Conservation (phyloP, 2,888 invertebrate species). For the Platerodrilus igneus region DNA sequence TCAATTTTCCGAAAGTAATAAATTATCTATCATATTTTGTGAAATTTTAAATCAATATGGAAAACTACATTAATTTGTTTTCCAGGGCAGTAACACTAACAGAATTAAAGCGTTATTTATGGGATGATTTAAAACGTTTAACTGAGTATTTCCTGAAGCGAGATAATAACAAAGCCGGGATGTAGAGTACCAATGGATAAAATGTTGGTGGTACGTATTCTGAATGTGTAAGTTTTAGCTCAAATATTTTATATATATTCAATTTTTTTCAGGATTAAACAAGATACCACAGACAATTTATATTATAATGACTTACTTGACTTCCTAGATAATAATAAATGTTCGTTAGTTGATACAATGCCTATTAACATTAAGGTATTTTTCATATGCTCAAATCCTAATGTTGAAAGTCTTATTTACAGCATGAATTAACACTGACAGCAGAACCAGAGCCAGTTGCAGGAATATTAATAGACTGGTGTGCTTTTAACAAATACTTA, state of each 20-base stretch:
- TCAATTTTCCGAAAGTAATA: too few relatives aligned
- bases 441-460: constrained; percentile 46
- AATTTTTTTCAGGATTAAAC: constrained; percentile 54
- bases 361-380: constrained; percentile 53
- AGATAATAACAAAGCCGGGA: constrained; percentile 56
- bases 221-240: constrained; percentile 64
- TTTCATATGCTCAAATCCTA: background rate
- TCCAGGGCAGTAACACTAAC: constrained; percentile 65
- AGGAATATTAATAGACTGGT: constrained; percentile 50
- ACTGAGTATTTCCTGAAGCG: constrained; percentile 57
- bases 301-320: constrained; percentile 64
- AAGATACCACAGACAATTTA: constrained; percentile 61
- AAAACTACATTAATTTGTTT: too few relatives aligned
- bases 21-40: too few relatives aligned
- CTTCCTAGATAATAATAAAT: constrained; percentile 65
- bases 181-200: constrained; percentile 63
- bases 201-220: constrained; percentile 65
- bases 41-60: too few relatives aligned
- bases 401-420: constrained; percentile 6
- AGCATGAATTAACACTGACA: constrained; percentile 50
- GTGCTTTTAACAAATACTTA: constrained; percentile 49
- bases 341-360: constrained; percentile 49
- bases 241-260: too few relatives aligned
- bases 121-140: constrained; percentile 64
- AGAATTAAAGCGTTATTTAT: constrained; percentile 65